Conservation (phyloP, 2,888 invertebrate genomes). For the Criorhina ranunculi region DNA sequence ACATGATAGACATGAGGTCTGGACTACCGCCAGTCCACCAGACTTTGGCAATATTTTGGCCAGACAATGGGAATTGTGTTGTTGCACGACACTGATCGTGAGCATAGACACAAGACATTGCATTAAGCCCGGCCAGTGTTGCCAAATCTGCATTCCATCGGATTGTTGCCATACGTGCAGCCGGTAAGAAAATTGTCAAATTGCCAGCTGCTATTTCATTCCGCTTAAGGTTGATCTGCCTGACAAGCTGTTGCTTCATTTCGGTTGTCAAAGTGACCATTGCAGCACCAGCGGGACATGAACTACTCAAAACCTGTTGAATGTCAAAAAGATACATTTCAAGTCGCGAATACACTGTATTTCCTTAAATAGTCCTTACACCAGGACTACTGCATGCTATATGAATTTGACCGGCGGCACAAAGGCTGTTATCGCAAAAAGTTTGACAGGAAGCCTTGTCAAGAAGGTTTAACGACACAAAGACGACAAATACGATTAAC, state of each 20-base stretch:
- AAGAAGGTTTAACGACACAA: too few species aligned
- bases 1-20: neutral
- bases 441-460: too few species aligned
- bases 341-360: too few species aligned
- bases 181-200: neutral
- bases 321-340: neutral
- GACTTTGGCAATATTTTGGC: slow-evolving; percentile 74
- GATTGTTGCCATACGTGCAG: neutral
- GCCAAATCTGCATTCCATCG: neutral
- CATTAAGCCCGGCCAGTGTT: neutral
- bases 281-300: neutral
- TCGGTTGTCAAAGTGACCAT: neutral
- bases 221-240: neutral
- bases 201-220: neutral
- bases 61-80: neutral
- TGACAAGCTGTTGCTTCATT: neutral
- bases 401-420: too few species aligned
- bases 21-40: slow-evolving; percentile 55
- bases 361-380: too few species aligned
- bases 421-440: too few species aligned
- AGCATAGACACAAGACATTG: neutral
- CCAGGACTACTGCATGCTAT: too few species aligned
- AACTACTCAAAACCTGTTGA: neutral
- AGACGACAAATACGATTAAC: too few species aligned
- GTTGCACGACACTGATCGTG: neutral